These are phyloP conservation scores for Nephrotoma flavescens DNA, from an alignment of 2,888 invertebrate genomes.

Conservation along the genomic window DNA sequence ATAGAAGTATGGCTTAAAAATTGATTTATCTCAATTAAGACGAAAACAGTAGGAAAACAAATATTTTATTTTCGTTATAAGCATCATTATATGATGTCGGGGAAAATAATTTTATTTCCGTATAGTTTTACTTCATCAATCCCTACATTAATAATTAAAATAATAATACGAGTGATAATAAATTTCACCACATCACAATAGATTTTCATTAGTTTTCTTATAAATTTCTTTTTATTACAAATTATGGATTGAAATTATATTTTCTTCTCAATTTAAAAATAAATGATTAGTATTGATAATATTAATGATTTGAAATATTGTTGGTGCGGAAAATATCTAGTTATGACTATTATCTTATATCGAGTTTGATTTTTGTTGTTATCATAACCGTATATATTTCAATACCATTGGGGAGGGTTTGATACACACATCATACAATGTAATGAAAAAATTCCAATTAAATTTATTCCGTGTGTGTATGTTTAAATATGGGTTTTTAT, in stretches of 20 bases:
- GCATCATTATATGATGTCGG: neutral
- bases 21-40: neutral
- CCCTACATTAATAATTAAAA: neutral
- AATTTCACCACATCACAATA: neutral
- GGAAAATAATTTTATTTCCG: neutral
- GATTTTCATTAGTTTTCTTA: neutral
- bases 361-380: too few relatives aligned
- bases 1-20: neutral
- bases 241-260: neutral
- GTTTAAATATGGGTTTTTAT: too few relatives aligned
- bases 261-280: neutral
- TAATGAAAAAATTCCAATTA: too few relatives aligned
- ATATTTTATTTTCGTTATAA: neutral
- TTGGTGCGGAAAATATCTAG: neutral
- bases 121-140: neutral
- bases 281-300: neutral
- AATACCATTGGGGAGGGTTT: too few relatives aligned
- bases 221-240: neutral
- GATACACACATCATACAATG: too few relatives aligned
- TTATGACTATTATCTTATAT: too few relatives aligned
- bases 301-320: neutral
- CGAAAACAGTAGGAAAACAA: neutral
- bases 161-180: neutral
- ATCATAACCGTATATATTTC: too few relatives aligned
- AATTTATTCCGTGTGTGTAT: too few relatives aligned